Base-by-base conservation (phyloP, 2,888 invertebrate genomes). In the Acanthopleura granulata region DNA sequence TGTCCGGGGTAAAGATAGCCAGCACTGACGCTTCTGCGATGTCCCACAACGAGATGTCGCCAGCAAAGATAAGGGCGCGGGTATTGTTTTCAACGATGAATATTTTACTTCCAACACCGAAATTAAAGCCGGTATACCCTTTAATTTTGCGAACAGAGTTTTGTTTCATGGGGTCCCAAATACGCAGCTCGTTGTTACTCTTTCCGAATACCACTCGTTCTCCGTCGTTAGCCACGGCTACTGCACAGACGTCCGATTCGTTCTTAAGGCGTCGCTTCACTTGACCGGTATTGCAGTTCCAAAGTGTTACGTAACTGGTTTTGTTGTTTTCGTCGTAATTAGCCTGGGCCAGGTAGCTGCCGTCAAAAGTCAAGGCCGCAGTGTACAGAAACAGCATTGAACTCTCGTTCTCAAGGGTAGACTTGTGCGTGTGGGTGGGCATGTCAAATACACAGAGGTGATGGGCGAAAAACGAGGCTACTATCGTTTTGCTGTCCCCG, bases 31-130 rank as follows among this genome's bases (percentile, higher is more conserved):
- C 85, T 15, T 80, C 74, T 27, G 87, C 85, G 6, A 89, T 75
- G 75, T 90, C 89, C 90, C 89, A 90, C 12, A 90, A 75, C 1
- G 89, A 88, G 27, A 90, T 85, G 69, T 88, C 88, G 9, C 88
- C 86, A 18, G 89, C 86, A 73, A 85, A 87, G 12, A 90, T 86
- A 12, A 89, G 84, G 12, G 86, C 89, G 25, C 80, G 79, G 0
- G 71, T 77, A 0, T 84, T 85, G 27, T 83, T 82, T 27, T 85
- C 83, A 14, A 85, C 73, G n/a, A 89, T 78, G 73, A 87, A 85
- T 49, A 89, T 86, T 75, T 85, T 83, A 71, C 86, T 87, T 14
- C 83, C 79, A 16, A 84, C 82, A 15, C 78, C 79, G 62, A 88
- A 86, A 29, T 85, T 77, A 40, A 89, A 75, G 18, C 84, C 84